Base-by-base conservation (phyloP, 1,140 invertebrate genomes). In the Trichonephila inaurata region DNA sequence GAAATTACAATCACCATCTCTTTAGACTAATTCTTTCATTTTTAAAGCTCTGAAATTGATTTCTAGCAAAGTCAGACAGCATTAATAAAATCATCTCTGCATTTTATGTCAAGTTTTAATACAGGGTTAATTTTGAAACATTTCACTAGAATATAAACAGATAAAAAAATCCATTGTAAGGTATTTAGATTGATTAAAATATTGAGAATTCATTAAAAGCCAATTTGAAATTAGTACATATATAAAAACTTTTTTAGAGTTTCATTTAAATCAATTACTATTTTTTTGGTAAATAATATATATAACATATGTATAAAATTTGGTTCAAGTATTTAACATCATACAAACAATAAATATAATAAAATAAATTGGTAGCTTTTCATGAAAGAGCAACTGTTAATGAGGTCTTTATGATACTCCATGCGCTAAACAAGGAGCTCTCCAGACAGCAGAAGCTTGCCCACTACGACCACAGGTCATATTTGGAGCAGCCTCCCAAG, bases 401-500 rank as follows among this genome's bases (percentile, higher is more conserved):
- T 18, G 33, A 77, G 14, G 21, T 64, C 40, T 21, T 85, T 90
- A 94, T 19, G 94, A 92, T 66, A 94, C 91, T n/a, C 94, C 94
- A 95, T 95, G 95, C 5, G 95, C 94, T 83, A 95, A 93, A 93
- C 95, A 95, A 10, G 95, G 95, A 66, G 95, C 95, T 95, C 97
- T 97, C 94, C 97, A 98, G 1, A 98, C 98, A 18, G 98, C 98
- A 85, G 98, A 98, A 1, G 98, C 98, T 95, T 99, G 98, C 12
- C 98, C 98, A 58, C 98, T 98, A 94, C 98, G 97, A 28, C 97
- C 98, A 77, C 97, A 98, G n/a, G 97, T 97, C 96, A 99, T 97
- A 4, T 97, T 96, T 44, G 97, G 97, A 44, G 98, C 97, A 94
- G 96, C 96, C 89, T 96, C 96, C 99, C 99, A 99, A 95, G 98